phyloP scores from a whole-genome alignment of 53 echinoderm and acorn worm genomes.

The Crossaster papposus region DNA sequence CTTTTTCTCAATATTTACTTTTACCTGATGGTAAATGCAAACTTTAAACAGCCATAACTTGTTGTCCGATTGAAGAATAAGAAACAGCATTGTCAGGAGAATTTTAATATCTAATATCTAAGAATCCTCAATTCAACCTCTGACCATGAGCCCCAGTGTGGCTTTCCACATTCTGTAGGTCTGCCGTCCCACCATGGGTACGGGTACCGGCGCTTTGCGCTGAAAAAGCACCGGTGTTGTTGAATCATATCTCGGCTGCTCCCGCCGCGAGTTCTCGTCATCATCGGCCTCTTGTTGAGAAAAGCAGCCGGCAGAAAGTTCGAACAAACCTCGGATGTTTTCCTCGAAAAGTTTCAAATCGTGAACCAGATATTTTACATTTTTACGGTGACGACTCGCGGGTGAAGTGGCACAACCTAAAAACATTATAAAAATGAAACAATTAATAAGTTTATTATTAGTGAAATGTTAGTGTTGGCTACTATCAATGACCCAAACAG shows the following conservation, averaged over 20 bases:
- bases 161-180: constrained; percentile 96
- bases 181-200: constrained; percentile 76
- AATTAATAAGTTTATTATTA: too few relatives aligned
- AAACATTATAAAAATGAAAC: not conserved
- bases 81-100: too few relatives aligned
- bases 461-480: too few relatives aligned
- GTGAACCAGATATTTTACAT: constrained; percentile 66
- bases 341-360: constrained; percentile 61
- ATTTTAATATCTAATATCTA: too few relatives aligned
- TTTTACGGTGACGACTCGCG: constrained; percentile 3
- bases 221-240: constrained; percentile 12
- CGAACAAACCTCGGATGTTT: constrained; percentile 52
- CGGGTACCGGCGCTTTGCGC: constrained; percentile 55
- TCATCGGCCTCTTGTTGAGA: not conserved
- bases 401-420: constrained; percentile 24
- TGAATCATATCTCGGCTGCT: not conserved
- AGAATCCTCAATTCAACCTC: too few relatives aligned
- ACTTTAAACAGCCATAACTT: too few relatives aligned
- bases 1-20: too few relatives aligned
- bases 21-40: too few relatives aligned
- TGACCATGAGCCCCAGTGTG: constrained; percentile 61
- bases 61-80: too few relatives aligned
- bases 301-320: constrained; percentile 57
- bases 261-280: not conserved
- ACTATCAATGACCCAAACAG: too few relatives aligned